These are phyloP conservation scores for Eremobia ochroleuca DNA, from an alignment of 2,888 invertebrate species.

Conservation along the genomic window DNA sequence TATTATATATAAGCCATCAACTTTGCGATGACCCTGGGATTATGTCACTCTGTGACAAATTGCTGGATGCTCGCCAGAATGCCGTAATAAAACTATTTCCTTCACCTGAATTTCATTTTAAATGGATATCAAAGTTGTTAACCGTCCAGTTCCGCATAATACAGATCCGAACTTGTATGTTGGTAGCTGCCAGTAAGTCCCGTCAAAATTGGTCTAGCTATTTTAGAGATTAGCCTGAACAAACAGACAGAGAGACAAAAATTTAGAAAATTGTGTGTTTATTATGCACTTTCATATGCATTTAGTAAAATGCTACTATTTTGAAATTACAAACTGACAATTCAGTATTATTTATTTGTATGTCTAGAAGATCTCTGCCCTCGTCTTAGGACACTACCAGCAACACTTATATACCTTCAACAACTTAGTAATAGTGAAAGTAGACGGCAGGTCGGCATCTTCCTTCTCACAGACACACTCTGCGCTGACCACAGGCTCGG, in stretches of 20 bases:
- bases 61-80: conserved; percentile 47
- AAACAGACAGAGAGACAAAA: too few species aligned
- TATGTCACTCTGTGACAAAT: conserved; percentile 32
- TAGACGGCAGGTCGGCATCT: conserved; percentile 77
- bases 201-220: too few species aligned
- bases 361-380: not conserved
- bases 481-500: conserved; percentile 62
- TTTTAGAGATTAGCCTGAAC: too few species aligned
- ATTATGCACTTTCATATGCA: too few species aligned
- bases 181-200: too few species aligned
- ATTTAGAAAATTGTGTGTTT: too few species aligned
- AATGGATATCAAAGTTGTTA: conserved; percentile 26
- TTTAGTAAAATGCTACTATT: too few species aligned
- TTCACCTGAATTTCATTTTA: conserved; percentile 64
- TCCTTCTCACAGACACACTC: conserved; percentile 60
- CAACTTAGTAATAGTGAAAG: conserved; percentile 81
- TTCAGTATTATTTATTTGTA: too few species aligned
- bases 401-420: conserved; percentile 72
- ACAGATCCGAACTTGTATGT: too few species aligned
- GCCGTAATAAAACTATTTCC: conserved; percentile 30
- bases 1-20: conserved; percentile 26
- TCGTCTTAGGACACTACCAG: not conserved
- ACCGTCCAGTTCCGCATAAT: not conserved
- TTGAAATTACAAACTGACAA: too few species aligned
- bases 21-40: conserved; percentile 40